Evolutionary conservation across 2,888 invertebrate species (phyloP), one percentile per base, ranked within the genome.

Genomic region (Dioctria rufipes): DNA sequence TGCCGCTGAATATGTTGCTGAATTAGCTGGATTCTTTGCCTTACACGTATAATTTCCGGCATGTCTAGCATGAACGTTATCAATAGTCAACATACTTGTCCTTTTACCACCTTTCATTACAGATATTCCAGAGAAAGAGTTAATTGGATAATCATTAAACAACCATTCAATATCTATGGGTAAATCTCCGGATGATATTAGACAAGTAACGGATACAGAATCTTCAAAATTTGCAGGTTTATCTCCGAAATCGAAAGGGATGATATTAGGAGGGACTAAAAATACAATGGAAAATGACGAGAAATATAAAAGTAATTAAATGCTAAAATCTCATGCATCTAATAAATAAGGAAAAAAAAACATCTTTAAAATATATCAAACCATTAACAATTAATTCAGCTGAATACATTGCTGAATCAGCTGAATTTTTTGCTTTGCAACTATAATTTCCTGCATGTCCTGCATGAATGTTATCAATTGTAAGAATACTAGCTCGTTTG

Each of bases 21-120:
- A 90, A 82, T 94, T 94, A 87, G 93, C 93, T 84, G 89, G 87
- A 89, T 95, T 95, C 83, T 91, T 91, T 80, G 94, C 95, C 84
- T 91, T 91, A 89, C 95, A 95, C 73, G 94, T 94, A 88, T 95
- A 95, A 87, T 92, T 93, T 83, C 95, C 95, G 66, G 93, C 91
- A 88, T 95, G 94, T 84, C 91, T 91, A 80, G 92, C 92, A 84
- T 92, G 91, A 69, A 93, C 93, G 8, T 92, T 91, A 83, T 93
- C 92, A 83, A 94, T 93, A 84, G 91, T 92, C 85, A 93, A 87
- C 82, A 93, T 90, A 83, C 92, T 92, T 85, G 92, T 91, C 84
- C 92, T 90, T 85, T 91, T 91, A 86, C 92, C 92, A 84, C 91
- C 89, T 86, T 92, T 92, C 49, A 92, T 87, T 69, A 92, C 90